Conservation (phyloP, 2,113 vertebrate species). For the Rafetus swinhoei region DNA sequence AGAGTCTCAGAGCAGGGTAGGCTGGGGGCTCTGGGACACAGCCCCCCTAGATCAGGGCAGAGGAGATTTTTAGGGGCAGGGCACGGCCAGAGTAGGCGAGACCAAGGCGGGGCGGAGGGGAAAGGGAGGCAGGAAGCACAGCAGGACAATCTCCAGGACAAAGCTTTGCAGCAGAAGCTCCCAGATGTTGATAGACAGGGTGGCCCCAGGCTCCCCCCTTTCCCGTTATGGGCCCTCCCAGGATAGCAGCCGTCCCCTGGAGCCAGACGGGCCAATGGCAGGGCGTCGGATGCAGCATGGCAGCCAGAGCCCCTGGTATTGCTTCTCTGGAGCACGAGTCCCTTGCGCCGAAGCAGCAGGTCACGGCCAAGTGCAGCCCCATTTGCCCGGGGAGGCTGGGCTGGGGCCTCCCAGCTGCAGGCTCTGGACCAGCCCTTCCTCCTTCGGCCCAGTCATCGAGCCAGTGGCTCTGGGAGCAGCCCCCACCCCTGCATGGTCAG, state of each 20-base stretch:
- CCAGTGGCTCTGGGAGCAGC: background rate
- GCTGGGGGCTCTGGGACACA: background rate
- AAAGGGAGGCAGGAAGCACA: rapidly evolving
- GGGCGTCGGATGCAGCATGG: background rate
- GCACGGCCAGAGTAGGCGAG: background rate
- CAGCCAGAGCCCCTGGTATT: background rate
- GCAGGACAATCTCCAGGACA: background rate
- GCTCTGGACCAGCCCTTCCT: background rate
- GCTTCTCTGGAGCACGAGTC: background rate
- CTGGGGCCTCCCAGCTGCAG: background rate
- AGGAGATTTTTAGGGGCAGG: background rate
- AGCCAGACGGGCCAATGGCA: background rate
- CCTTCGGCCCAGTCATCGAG: too few relatives aligned
- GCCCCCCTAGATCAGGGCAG: background rate
- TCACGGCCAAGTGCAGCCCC: background rate
- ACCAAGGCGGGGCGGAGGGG: too few relatives aligned
- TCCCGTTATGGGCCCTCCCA: rapidly evolving
- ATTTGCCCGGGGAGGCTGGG: background rate
- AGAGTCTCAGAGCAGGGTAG: background rate
- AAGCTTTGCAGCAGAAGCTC: background rate
- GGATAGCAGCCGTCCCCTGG: rapidly evolving
- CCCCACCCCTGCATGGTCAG: rapidly evolving
- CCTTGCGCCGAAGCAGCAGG: background rate
- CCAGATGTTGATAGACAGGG: rapidly evolving
- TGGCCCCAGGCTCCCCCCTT: too few relatives aligned